phyloP scores from a whole-genome alignment of 1,140 invertebrate genomes.

The Papilio polytes region DNA sequence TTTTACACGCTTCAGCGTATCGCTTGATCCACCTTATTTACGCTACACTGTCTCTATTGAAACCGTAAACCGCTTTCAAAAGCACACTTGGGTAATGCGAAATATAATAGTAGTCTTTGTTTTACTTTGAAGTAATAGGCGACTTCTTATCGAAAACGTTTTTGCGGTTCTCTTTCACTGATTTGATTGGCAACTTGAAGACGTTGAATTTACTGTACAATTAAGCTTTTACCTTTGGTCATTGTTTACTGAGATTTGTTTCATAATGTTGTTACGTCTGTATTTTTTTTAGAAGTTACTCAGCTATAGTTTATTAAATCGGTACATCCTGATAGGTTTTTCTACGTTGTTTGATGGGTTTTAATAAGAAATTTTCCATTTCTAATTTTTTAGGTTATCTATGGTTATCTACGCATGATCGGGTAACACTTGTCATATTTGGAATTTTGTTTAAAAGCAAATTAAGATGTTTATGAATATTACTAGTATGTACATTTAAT shows the following conservation, averaged over 20 bases:
- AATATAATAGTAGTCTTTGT: constrained; percentile 40
- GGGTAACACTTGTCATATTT: too few relatives aligned
- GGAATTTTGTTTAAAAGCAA: too few relatives aligned
- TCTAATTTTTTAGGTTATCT: too few relatives aligned
- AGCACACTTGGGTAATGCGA: constrained; percentile 38
- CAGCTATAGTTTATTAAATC: too few relatives aligned
- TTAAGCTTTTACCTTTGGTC: background rate
- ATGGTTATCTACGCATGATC: too few relatives aligned
- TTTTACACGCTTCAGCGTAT: constrained; percentile 33
- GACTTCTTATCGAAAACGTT: constrained; percentile 34
- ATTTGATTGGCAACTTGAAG: constrained; percentile 19
- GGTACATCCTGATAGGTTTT: too few relatives aligned
- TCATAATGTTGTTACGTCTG: background rate
- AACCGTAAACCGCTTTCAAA: constrained; percentile 54
- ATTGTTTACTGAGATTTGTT: constrained; percentile 14
- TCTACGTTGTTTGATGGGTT: background rate
- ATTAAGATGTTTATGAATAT: too few relatives aligned
- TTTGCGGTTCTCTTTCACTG: constrained; percentile 31
- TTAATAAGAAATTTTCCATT: too few relatives aligned
- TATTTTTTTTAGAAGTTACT: background rate
- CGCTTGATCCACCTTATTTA: constrained; percentile 31
- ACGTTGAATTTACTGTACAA: constrained; percentile 4
- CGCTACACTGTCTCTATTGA: constrained; percentile 48
- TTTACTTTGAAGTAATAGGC: constrained; percentile 37
- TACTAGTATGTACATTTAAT: too few relatives aligned